Base-by-base conservation (phyloP, 2,797 vertebrate genomes). In the Tauraco hartlaubi region DNA sequence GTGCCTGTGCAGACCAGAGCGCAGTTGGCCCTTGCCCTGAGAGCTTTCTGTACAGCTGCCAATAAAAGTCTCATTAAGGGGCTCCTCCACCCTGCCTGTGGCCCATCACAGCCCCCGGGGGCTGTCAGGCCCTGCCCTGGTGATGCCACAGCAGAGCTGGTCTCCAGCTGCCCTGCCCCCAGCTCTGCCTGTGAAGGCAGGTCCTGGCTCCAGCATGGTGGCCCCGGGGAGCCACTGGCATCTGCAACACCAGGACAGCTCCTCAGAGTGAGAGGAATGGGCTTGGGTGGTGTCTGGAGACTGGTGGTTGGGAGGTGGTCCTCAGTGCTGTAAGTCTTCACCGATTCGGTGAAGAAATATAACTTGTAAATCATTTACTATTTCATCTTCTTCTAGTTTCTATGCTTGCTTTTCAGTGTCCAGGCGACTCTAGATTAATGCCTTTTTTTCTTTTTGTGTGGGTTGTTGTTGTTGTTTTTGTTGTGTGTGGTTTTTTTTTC, bases 231-330 rank as follows among this genome's bases (percentile, higher is more conserved):
- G 9, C 6, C 29, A 31, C 10, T 12, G 26, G 44, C 18, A 28
- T 80, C 18, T 4, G 2, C 1, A 1, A 8, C 10, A 10, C 35
- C 9, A 2, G 25, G n/a, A 22, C 17, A 67, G 7, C 22, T 18
- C 41, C 61, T 67, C 4, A 14, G 54, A 64, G 22, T 9, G 37
- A 29, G n/a, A 31, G 18, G 43, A 63, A 23, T 0, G 1, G 15
- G 21, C 33, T 37, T 62, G 2, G 3, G 19, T 49, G 28, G 5
- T 74, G 33, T 39, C 39, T 39, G 54, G 41, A 68, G 13, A 5
- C 11, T 43, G 48, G 18, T 62, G 41, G 12, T 8, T 68, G 9
- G 13, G 31, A 37, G n/a, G 16, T 58, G 29, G 29, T 56, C 28
- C 33, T 76, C 4, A 2, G 16, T 43, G 15, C 18, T 29, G 3